phyloP scores from a whole-genome alignment of 2,888 invertebrate species.

The Chymomyza fuscimana region DNA sequence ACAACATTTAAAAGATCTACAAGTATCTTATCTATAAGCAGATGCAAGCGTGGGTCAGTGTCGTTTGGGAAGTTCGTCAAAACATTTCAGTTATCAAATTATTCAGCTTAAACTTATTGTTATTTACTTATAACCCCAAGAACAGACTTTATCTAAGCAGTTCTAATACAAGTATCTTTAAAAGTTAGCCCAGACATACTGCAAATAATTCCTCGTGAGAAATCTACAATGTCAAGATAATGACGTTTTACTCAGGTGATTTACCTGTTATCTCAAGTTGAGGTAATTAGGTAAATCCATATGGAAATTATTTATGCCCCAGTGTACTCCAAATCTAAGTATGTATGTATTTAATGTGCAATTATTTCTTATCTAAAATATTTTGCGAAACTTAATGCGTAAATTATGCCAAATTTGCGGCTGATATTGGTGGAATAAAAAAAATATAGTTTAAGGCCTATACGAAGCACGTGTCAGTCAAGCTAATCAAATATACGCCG shows the following conservation, averaged over 20 bases:
- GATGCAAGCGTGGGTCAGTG: not conserved
- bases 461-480: not conserved
- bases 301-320: no score
- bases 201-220: conserved; percentile 37
- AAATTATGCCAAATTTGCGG: not conserved
- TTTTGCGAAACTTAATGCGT: not conserved
- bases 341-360: not conserved
- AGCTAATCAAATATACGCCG: not conserved
- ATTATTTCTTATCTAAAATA: not conserved
- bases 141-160: conserved; percentile 43
- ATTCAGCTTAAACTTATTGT: no score
- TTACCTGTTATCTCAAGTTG: not conserved
- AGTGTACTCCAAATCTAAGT: not conserved
- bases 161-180: conserved; percentile 38
- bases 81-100: not conserved
- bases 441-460: not conserved
- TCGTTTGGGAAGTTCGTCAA: not conserved
- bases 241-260: not conserved
- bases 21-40: not conserved
- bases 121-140: not conserved
- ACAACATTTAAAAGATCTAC: not conserved
- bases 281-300: not conserved
- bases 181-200: conserved; percentile 41
- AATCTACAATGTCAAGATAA: not conserved
- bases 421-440: not conserved